A percentile compares a stretch with the other conserved stretches of the same genome.
Conservation (phyloP, 2,888 invertebrate species). For the Macrosiphum euphorbiae region DNA sequence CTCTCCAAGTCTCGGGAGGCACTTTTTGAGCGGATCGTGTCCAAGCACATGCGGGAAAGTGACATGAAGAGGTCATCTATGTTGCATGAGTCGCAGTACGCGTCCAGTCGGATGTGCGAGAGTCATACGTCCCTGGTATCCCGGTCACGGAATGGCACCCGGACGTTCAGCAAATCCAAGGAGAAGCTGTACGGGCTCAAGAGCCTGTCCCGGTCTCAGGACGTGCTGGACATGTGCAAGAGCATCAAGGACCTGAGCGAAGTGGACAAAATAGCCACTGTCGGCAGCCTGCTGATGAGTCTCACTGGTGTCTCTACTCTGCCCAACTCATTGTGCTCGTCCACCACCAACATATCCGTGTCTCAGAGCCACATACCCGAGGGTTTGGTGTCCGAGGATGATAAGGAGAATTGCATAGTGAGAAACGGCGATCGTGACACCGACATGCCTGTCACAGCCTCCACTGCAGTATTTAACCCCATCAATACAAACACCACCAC, state of each 20-base stretch:
- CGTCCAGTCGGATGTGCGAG: constrained; percentile 70
- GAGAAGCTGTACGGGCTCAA: constrained; percentile 72
- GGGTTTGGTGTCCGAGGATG: not conserved
- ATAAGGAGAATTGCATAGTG: constrained; percentile 31
- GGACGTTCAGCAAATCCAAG: constrained; percentile 70
- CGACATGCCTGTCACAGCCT: not conserved
- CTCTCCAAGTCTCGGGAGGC: constrained; percentile 73
- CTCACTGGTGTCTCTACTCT: constrained; percentile 59
- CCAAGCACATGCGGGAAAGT: constrained; percentile 67
- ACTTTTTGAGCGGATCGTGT: constrained; percentile 71
- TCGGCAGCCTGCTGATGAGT: constrained; percentile 58
- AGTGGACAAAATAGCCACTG: constrained; percentile 57
- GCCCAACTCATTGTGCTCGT: constrained; percentile 55
- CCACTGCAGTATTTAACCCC: not conserved
- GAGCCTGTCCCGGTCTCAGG: constrained; percentile 72
- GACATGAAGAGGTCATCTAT: constrained; percentile 70
- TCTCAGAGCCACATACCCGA: constrained; percentile 46
- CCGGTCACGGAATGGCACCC: constrained; percentile 71
- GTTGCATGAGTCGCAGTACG: constrained; percentile 69
- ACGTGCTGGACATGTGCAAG: constrained; percentile 71
- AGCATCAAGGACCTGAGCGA: constrained; percentile 60
- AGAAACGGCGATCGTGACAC: constrained; percentile 35
- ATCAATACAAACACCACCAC: not conserved
- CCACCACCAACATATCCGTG: constrained; percentile 50
- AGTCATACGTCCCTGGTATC: constrained; percentile 72